Evolutionary conservation across 2,888 invertebrate species (phyloP), one percentile per base, ranked within the genome.

Genomic region (Scaptomyza tumidula): DNA sequence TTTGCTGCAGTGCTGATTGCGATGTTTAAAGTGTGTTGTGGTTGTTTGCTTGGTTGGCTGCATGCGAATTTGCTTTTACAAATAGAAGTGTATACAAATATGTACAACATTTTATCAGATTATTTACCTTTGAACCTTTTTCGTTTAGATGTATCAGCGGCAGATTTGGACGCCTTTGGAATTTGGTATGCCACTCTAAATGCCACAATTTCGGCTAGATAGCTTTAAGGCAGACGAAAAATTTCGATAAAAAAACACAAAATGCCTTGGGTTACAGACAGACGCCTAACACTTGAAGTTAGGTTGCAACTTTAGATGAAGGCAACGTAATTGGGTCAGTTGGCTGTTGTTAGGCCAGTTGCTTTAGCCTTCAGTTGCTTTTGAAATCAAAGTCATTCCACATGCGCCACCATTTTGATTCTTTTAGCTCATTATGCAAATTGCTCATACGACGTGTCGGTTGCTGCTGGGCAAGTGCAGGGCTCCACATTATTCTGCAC

Each of bases 61-160:
- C 54, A 27, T 39, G 53, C 24, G 44, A 68, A 59, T 56, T 55
- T 9, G 63, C 58, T 56, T 56, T 45, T 33, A 60, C 37, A 61
- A 78, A 81, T 67, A 67, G 10, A 29, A 69, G 50, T 24, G 27
- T 37, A 31, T 53, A 78, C 63, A 71, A 75, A 86, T 79, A 75
- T 57, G 44, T 41, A 39, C 44, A 56, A 39, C 13, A 43, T 39
- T 49, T 71, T 60, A 73, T 75, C 48, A 63, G 86, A 82, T 79
- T 88, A 60, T 86, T 82, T 82, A 88, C 88, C 82, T 88, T 82
- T 82, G 88, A 88, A 75, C 88, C 44, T 43, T 54, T 54, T 33
- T 46, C 14, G 71, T 39, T n/a, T 56, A 62, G 37, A 29, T 63
- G 43, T 69, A 49, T 62, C 61, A 56, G 64, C 44, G 50, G 48